Percentiles rank a stretch among this genome's conserved stretches.
phyloP scores from a whole-genome alignment of 2,113 vertebrate species.

The Hydrochoerus hydrochaeris region DNA sequence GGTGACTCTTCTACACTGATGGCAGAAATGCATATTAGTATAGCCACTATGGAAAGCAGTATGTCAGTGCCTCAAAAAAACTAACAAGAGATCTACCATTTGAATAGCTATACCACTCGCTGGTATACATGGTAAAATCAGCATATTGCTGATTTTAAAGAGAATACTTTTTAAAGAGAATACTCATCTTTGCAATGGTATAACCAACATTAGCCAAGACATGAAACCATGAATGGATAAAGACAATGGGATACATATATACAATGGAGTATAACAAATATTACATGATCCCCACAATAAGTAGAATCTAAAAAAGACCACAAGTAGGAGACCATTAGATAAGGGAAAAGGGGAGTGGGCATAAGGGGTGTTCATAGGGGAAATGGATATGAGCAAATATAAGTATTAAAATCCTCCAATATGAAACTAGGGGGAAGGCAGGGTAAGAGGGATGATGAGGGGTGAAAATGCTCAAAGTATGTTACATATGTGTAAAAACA shows the following conservation, averaged over 20 bases:
- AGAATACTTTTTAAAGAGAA: too few relatives aligned
- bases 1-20: not conserved
- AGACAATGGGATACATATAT: not conserved
- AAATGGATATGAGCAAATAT: not conserved
- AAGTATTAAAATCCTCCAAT: not conserved
- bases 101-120: not conserved
- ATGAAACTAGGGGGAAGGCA: not conserved
- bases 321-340: not conserved
- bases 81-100: not conserved
- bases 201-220: not conserved
- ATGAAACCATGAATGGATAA: not conserved
- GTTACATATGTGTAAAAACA: not conserved
- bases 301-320: not conserved
- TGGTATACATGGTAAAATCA: not conserved
- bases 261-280: not conserved
- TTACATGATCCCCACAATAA: not conserved
- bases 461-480: not conserved
- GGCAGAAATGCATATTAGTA: not conserved
- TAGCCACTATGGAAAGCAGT: not conserved
- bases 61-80: not conserved
- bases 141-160: too few relatives aligned
- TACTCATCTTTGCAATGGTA: not conserved
- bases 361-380: not conserved
- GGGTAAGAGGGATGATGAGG: not conserved
- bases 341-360: too few relatives aligned